These are phyloP conservation scores for Papilio protenor DNA, from an alignment of 2,888 invertebrate species.

Conservation along the genomic window DNA sequence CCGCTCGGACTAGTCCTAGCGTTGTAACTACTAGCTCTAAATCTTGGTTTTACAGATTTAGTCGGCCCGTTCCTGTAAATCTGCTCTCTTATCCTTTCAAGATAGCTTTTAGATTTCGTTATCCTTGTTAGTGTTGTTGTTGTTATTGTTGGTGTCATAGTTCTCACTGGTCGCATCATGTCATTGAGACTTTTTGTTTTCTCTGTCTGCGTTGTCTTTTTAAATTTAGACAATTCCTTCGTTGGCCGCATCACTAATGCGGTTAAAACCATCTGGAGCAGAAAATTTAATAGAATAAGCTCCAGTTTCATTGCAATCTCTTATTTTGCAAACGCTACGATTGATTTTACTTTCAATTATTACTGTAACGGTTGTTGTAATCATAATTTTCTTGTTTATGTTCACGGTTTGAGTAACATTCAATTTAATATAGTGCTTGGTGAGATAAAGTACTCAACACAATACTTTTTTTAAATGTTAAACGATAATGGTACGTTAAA, in stretches of 20 bases:
- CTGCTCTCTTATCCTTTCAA: not conserved
- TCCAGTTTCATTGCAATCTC: conserved; percentile 1
- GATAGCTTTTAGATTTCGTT: not conserved
- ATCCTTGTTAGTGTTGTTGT: not conserved
- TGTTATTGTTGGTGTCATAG: not conserved
- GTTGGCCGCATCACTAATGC: conserved; percentile 11
- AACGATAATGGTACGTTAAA: not conserved
- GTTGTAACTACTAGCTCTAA: not conserved
- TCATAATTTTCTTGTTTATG: conserved; percentile 27
- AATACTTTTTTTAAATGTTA: not conserved
- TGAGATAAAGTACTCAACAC: not conserved
- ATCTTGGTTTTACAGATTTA: not conserved
- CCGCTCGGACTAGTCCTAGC: not conserved
- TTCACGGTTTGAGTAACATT: conserved; percentile 22
- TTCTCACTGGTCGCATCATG: conserved; percentile 14
- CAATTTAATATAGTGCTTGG: not conserved
- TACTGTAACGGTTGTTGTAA: not conserved
- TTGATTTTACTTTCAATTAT: not conserved
- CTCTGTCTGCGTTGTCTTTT: not conserved
- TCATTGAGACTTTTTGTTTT: not conserved
- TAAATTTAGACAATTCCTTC: not conserved
- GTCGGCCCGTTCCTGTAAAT: conserved; percentile 2
- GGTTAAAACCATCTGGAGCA: not conserved
- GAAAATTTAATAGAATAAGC: not conserved
- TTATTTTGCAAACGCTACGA: not conserved